Evolutionary conservation across 2,797 vertebrate genomes (phyloP).

Genomic region (Orientallactaga sibirica): DNA sequence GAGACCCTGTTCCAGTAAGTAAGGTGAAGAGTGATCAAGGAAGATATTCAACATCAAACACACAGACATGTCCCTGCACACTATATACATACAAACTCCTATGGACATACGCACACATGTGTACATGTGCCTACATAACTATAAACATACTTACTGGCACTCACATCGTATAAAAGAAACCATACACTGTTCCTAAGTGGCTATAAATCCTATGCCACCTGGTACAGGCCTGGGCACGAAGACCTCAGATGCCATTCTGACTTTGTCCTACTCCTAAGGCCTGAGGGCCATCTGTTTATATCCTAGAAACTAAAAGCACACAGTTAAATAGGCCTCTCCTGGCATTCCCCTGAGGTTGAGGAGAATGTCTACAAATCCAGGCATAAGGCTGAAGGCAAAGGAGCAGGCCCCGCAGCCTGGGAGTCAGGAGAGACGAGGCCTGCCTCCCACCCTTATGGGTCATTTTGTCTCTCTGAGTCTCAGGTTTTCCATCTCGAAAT

Average conservation of each 20-base stretch:
- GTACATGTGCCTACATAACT: not conserved
- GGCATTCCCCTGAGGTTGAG: not conserved
- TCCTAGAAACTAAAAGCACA: not conserved
- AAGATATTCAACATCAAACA: too few species aligned
- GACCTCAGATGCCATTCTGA: not conserved
- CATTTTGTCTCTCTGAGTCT: not conserved
- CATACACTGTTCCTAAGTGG: not conserved
- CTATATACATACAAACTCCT: too few species aligned
- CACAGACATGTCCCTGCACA: too few species aligned
- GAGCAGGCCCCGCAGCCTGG: not conserved
- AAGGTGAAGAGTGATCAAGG: too few species aligned
- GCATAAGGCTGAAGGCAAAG: not conserved
- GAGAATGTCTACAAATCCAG: not conserved
- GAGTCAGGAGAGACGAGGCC: accelerated
- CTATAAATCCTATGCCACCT: not conserved
- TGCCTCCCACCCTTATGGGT: accelerated
- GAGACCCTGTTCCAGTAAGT: too few species aligned
- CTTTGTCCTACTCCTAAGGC: not conserved
- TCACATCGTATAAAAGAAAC: not conserved
- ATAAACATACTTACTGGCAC: too few species aligned
- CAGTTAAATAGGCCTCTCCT: not conserved
- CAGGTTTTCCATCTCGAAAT: not conserved
- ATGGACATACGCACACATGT: too few species aligned
- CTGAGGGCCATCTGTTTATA: not conserved
- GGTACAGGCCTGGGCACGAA: not conserved